phyloP scores from a whole-genome alignment of 2,888 invertebrate genomes.

The Dyspetes luteomarginatus region DNA sequence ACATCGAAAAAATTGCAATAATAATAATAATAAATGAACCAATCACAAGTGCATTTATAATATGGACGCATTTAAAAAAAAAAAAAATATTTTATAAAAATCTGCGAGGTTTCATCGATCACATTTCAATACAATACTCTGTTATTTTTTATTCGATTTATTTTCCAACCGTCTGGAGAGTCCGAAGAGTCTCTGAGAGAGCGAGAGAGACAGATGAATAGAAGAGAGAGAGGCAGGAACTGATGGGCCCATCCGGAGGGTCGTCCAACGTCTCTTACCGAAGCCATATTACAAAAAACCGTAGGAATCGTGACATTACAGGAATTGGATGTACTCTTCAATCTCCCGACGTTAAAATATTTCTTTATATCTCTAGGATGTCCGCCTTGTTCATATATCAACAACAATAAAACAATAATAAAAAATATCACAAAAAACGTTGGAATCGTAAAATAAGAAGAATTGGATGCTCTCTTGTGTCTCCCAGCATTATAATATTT shows the following conservation, averaged over 20 bases:
- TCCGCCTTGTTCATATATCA: too few relatives aligned
- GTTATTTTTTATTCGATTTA: background rate
- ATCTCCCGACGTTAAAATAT: too few relatives aligned
- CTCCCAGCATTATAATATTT: conserved; percentile 4
- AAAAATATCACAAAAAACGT: too few relatives aligned
- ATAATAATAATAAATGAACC: too few relatives aligned
- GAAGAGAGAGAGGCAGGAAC: conserved; percentile 13
- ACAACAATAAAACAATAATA: too few relatives aligned
- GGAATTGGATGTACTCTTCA: conserved; percentile 56
- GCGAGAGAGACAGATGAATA: conserved; percentile 5
- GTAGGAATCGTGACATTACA: conserved; percentile 47
- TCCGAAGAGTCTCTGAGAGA: conserved; percentile 13
- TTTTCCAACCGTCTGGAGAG: conserved; percentile 29
- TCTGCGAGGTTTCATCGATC: background rate
- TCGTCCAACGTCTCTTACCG: conserved; percentile 64
- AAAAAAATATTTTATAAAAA: too few relatives aligned
- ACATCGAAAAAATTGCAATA: too few relatives aligned
- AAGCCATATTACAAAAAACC: conserved; percentile 60
- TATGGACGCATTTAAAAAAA: too few relatives aligned
- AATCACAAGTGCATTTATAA: too few relatives aligned
- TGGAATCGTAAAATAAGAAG: too few relatives aligned
- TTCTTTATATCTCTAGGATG: too few relatives aligned
- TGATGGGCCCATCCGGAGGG: conserved; percentile 42
- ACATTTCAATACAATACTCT: conserved; percentile 10
- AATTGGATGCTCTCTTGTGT: too few relatives aligned